A percentile compares a stretch with the other conserved stretches of the same genome.
Conservation (phyloP, 2,113 vertebrate genomes). For the Ptilonorhynchus violaceus region DNA sequence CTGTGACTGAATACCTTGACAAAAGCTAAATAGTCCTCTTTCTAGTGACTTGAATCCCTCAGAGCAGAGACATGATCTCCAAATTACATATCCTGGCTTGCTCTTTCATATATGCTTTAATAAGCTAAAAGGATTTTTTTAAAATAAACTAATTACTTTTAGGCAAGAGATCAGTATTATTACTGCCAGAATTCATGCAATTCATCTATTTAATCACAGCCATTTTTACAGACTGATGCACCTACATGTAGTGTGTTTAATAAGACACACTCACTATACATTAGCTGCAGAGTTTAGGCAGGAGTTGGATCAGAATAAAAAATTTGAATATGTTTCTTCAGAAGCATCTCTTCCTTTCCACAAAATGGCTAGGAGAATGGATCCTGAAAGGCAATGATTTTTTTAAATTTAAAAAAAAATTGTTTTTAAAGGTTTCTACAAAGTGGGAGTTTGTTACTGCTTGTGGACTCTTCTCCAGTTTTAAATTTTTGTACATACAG, state of each 20-base stretch:
- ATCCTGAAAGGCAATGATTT: not conserved
- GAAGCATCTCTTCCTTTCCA: not conserved
- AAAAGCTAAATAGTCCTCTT: not conserved
- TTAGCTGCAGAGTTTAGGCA: not conserved
- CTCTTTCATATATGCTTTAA: not conserved
- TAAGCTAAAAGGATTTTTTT: not conserved
- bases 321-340: not conserved
- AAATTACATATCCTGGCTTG: not conserved
- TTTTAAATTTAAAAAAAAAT: not conserved
- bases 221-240: not conserved
- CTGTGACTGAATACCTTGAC: not conserved
- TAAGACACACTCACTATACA: not conserved
- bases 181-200: not conserved
- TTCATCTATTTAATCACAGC: not conserved
- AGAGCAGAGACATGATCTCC: not conserved
- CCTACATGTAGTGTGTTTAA: not conserved
- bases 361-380: not conserved
- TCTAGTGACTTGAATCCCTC: not conserved
- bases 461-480: not conserved
- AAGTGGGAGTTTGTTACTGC: not conserved
- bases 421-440: not conserved
- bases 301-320: not conserved
- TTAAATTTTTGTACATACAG: not conserved
- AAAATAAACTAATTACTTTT: not conserved
- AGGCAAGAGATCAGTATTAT: not conserved